Evolutionary conservation across 92 coral and sea anemone genomes (phyloP), one percentile per base, ranked within the genome.

Genomic region (Siderastrea siderea): DNA sequence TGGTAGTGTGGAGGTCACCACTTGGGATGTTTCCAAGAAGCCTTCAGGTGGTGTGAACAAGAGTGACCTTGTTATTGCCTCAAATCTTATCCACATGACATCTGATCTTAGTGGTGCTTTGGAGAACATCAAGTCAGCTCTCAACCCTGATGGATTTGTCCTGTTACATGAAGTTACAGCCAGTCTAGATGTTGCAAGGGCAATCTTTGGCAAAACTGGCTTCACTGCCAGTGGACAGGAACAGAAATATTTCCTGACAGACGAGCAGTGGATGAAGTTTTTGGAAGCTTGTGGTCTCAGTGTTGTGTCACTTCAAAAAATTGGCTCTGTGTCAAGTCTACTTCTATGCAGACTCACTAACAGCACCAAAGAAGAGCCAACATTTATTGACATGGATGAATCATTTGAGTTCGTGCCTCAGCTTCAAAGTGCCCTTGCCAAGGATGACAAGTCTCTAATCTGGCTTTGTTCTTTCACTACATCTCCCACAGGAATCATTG

Each of bases 401-500:
- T 79, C 94, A 5, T 94, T 92, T 74, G 90, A 79, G 60, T 94
- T 94, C 89, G 90, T 94, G 45, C 90, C 92, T 7, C 84, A 84
- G 67, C 91, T 94, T 55, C 95, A 94, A 51, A 87, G 86, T n/a
- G 84, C 85, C 7, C 53, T 94, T 50, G 86, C 93, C 43, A 79
- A 90, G 15, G 80, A 63, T 3, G 87, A 84, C 68, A 91, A 88
- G 71, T 84, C 98, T 8, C 82, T 92, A 26, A 84, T 94, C 75
- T 94, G 95, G 98, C 75, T 94, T 64, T 88, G 91, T 43, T 84
- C 86, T 5, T 86, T 75, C 47, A 53, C 78, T 16, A 13, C 83
- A 3, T 57, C 80, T 10, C 89, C 92, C 69, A 89, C 98, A 4
- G 98, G 98, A 74, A 87, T 94, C 63, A 80, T 94, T n/a, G 98